phyloP scores from a whole-genome alignment of 2,888 invertebrate genomes.

The Lasioglossum marginatum region DNA sequence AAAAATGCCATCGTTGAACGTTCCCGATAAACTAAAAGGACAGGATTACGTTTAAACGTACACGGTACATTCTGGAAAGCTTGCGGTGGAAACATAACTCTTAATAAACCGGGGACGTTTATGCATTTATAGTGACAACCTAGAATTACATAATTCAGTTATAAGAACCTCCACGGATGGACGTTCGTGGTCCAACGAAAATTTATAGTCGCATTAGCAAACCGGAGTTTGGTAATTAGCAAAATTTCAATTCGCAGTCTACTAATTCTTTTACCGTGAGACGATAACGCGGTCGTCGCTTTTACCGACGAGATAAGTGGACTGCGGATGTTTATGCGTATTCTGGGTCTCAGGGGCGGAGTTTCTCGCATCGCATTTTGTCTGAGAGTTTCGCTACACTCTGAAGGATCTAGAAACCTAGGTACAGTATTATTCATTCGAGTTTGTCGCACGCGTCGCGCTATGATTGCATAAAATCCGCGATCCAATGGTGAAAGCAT shows the following conservation, averaged over 20 bases:
- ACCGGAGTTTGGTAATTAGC: neutral
- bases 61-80: neutral
- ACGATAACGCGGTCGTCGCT: slow-evolving; percentile 49
- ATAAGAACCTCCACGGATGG: neutral
- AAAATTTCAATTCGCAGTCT: too few species aligned
- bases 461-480: neutral
- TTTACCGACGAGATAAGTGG: slow-evolving; percentile 55
- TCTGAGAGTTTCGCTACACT: neutral
- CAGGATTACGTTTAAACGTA: neutral
- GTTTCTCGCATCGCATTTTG: neutral
- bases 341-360: neutral
- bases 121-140: neutral
- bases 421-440: neutral
- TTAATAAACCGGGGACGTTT: neutral
- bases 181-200: neutral
- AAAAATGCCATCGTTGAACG: neutral
- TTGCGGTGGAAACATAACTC: neutral
- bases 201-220: neutral
- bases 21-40: neutral
- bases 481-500: neutral
- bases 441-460: neutral
- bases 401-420: too few species aligned
- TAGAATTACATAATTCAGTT: neutral
- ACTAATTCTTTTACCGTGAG: slow-evolving; percentile 42
- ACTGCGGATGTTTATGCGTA: slow-evolving; percentile 17